Base-by-base conservation (phyloP, 2,113 vertebrate species). In the Setophaga coronata region DNA sequence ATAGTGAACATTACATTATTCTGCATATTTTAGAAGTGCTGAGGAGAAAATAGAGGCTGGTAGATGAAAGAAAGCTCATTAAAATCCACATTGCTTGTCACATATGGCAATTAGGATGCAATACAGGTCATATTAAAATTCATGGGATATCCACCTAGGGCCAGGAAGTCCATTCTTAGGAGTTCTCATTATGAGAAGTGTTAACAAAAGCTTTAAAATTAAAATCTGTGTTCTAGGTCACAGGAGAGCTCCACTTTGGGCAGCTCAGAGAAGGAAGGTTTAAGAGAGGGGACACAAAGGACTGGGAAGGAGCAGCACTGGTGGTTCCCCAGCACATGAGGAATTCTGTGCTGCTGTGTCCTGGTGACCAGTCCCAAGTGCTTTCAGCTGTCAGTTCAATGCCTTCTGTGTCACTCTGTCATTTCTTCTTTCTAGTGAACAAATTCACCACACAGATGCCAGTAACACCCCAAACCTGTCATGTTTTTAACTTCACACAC, bases 1-100 rank as follows among this genome's bases (percentile, higher is more conserved):
- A 73, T 9, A 33, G 43, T n/a, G 21, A 43, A 60, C 76, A 54
- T 66, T 81, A 66, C 74, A 25, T 83, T 78, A 73, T 92, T 87
- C 72, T 26, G 58, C 31, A 11, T 74, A 58, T 72, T 96, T 58
- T 51, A 64, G 53, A 67, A 78, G 36, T 28, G 48, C 66, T 72
- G 60, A 87, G 48, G 60, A 91, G 77, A 89, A 93, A 90, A 81
- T 38, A 93, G 64, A 67, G 64, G 93, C 65, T 82, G 56, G 29
- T 51, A 71, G 80, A 92, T 92, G 64, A 97, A 96, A 97, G 82
- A 12, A 84, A 74, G 45, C 93, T 95, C 93, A 89, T 95, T 96
- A 96, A 89, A 92, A 95, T 18, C 89, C 80, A 78, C 69, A 84
- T 20, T 51, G 7, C 64, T 87, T 64, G 72, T 64, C 80, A 89